Evolutionary conservation across 2,888 invertebrate species (phyloP), one percentile per base, ranked within the genome.

Genomic region (Anagyrus pseudococci): DNA sequence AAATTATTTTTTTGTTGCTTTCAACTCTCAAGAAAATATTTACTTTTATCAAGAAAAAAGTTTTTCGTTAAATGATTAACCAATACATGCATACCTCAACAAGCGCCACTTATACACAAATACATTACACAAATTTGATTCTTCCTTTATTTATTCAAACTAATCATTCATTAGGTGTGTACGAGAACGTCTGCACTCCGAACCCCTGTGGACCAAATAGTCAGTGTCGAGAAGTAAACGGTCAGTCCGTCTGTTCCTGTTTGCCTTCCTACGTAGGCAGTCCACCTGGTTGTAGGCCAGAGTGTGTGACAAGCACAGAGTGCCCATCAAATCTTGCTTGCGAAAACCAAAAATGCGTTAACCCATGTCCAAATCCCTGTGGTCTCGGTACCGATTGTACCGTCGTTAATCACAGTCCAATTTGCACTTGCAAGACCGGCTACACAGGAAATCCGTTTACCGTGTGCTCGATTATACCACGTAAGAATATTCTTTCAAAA

Each of bases 271-370:
- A 85, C 69, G 78, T 85, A 44, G 88, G 88, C 23, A 83, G 81
- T 59, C 89, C 89, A 19, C 88, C 89, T 22, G 82, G 82, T 61
- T 90, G 90, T 73, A 81, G 88, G 67, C 88, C 89, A 8, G 89
- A 89, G 76, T 90, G 90, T 74, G 84, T 85, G 8, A 83, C 85
- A 46, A 89, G 85, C 72, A 83, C 86, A 0, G 89, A 90, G 71
- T 90, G 89, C 76, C 71, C 85, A 0, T 77, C 80, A 6, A 83
- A 86, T 68, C 84, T 84, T 73, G 88, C 89, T 13, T 90, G 90
- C 71, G 79, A 87, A 22, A 85, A 86, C 70, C 85, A 85, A 69
- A 88, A 88, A 78, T 91, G 89, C 72, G 74, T 75, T 15, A 86
- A 89, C 76, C 89, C 90, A 15, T 90, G 89, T 71, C 85, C 84